A percentile compares a stretch with the other conserved stretches of the same genome.
Evolutionary conservation across 2,113 vertebrate genomes (phyloP).

Genomic region (Tupaia tana): DNA sequence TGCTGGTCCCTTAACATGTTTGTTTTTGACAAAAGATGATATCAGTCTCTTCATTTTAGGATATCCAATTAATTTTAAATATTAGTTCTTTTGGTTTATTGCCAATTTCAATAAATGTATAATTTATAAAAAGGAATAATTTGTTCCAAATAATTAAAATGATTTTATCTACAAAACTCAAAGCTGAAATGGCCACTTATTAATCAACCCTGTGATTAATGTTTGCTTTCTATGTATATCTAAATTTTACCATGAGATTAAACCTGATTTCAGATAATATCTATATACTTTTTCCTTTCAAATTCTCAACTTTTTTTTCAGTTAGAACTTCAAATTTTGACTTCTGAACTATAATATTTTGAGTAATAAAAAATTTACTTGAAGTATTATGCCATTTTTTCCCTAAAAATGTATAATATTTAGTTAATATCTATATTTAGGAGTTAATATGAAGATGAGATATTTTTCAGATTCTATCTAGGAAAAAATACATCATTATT

Average conservation of each 20-base stretch:
- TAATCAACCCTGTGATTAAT: not conserved
- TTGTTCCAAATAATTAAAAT: conserved; percentile 21
- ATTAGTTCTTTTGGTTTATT: not conserved
- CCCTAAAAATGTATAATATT: not conserved
- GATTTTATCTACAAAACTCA: not conserved
- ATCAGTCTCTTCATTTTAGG: not conserved
- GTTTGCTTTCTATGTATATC: conserved; percentile 12
- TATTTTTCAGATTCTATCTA: not conserved
- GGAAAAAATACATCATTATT: conserved; percentile 26
- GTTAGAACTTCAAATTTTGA: not conserved
- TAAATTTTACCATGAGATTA: conserved; percentile 12
- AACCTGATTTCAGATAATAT: not conserved
- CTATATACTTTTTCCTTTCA: not conserved
- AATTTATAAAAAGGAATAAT: not conserved
- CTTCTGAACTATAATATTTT: not conserved
- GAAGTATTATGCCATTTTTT: not conserved
- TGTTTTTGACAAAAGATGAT: not conserved
- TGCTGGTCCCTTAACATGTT: not conserved
- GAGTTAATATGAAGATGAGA: not conserved
- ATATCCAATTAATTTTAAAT: conserved; percentile 37
- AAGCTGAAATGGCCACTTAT: too few relatives aligned
- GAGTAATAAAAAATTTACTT: not conserved
- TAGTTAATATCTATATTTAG: not conserved
- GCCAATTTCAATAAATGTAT: not conserved
- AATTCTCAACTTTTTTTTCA: conserved; percentile 39